Evolutionary conservation across 2,888 invertebrate species (phyloP), one percentile per base, ranked within the genome.

Genomic region (Tetheella fluctuosa): DNA sequence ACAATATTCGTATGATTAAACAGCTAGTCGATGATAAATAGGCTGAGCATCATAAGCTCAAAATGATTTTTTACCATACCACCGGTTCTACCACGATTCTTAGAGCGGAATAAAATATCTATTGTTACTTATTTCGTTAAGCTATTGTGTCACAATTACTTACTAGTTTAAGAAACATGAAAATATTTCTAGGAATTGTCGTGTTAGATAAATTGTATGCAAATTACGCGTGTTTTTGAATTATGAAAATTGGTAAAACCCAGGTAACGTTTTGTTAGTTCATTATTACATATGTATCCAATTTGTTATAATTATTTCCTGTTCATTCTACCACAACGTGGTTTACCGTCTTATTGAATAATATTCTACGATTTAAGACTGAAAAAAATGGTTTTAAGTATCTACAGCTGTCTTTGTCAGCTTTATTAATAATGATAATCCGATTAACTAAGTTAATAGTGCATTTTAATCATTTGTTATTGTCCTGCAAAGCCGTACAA

Each of bases 181-280:
- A 64, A 63, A 68, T 63, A 62, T 62, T 69, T 69, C 60, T 54
- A 64, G 64, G 67, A 30, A 57, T 20, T 17, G 39, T 57, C 23
- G n/a, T 48, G 48, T 57, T 48, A 13, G 65, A 59, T 58, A 64
- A 64, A 67, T 61, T 62, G 65, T 65, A 68, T 68, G 65, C 61
- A 57, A 68, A 68, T 68, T 55, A 37, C 34, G 39, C 17, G 42
- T 55, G 30, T 55, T 17, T 17, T 6, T 10, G 55, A 34, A 34
- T 25, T 23, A 34, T 55, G 55, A 34, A 55, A 55, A 55, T 55
- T 55, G 55, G 55, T 20, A 55, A 55, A 25, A 34, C 55, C 55
- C 17, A 34, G 10, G 48, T 20, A 48, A 48, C 20, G 48, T 48
- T 48, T 48, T 48, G 7, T 13, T 5, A 55, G 23, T 10, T 28